These are phyloP conservation scores for Desoria tigrina DNA, from an alignment of 2,888 invertebrate species.

Conservation along the genomic window DNA sequence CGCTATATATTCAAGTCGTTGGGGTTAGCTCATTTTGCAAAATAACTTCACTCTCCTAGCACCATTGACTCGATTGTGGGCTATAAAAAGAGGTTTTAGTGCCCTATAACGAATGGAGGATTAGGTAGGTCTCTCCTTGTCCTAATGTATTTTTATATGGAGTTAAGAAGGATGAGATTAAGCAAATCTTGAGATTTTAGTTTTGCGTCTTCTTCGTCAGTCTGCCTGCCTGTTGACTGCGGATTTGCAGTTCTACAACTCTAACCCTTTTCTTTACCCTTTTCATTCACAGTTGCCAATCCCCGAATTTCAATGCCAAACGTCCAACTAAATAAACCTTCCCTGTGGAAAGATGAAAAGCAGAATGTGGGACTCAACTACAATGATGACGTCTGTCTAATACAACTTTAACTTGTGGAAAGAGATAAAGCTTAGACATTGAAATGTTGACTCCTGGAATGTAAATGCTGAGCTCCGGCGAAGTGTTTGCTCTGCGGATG, in stretches of 20 bases:
- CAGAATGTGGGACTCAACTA: slow-evolving; percentile 1
- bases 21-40: no score
- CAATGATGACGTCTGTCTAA: neutral
- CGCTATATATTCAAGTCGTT: no score
- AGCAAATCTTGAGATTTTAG: neutral
- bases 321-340: slow-evolving; percentile 12
- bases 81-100: slow-evolving; percentile 8
- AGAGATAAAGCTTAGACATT: no score
- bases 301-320: slow-evolving; percentile 22
- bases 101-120: neutral
- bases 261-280: slow-evolving; percentile 3
- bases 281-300: slow-evolving; percentile 20
- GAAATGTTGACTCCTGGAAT: no score
- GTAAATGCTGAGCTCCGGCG: no score
- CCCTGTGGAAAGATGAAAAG: neutral
- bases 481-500: no score
- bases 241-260: neutral
- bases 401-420: no score
- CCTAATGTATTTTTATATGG: neutral
- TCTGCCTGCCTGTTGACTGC: neutral
- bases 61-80: neutral
- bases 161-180: neutral
- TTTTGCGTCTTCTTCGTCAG: neutral
- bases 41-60: neutral
- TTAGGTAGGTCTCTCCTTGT: neutral